Evolutionary conservation across 1,140 invertebrate genomes (phyloP).

Genomic region (Arion vulgaris): DNA sequence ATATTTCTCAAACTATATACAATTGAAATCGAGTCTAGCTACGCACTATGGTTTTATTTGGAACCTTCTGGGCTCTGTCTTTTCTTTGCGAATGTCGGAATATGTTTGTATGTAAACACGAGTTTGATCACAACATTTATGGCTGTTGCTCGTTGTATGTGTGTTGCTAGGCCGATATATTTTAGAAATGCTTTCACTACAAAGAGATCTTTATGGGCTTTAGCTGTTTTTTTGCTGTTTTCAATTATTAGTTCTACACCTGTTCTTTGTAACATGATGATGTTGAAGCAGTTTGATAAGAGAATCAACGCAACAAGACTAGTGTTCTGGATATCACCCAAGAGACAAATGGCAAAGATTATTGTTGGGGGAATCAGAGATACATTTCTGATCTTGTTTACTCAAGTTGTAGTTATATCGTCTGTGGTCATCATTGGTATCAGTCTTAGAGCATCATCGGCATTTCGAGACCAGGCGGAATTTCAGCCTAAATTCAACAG

Average conservation of each 20-base stretch:
- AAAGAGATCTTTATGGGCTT: not conserved
- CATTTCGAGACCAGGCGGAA: not conserved
- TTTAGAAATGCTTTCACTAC: slow-evolving; percentile 5
- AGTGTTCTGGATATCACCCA: not conserved
- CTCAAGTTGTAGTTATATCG: not conserved
- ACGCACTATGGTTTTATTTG: not conserved
- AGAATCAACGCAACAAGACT: not conserved
- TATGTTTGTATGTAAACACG: not conserved
- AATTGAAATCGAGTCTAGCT: not conserved
- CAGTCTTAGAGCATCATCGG: not conserved
- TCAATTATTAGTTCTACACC: not conserved
- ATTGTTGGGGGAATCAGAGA: not conserved
- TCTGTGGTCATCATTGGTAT: not conserved
- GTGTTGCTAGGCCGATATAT: slow-evolving; percentile 19
- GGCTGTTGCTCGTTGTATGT: slow-evolving; percentile 20
- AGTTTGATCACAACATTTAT: not conserved
- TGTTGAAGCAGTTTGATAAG: not conserved
- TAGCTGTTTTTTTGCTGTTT: not conserved
- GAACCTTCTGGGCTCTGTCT: not conserved
- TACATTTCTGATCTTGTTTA: not conserved
- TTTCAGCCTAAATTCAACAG: not conserved
- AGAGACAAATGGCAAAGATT: not conserved
- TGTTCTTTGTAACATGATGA: not conserved
- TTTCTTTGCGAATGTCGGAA: not conserved
- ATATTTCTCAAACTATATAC: not conserved